Evolutionary conservation across 2,797 vertebrate genomes (phyloP), one percentile per base, ranked within the genome.

Genomic region (Gila robusta): DNA sequence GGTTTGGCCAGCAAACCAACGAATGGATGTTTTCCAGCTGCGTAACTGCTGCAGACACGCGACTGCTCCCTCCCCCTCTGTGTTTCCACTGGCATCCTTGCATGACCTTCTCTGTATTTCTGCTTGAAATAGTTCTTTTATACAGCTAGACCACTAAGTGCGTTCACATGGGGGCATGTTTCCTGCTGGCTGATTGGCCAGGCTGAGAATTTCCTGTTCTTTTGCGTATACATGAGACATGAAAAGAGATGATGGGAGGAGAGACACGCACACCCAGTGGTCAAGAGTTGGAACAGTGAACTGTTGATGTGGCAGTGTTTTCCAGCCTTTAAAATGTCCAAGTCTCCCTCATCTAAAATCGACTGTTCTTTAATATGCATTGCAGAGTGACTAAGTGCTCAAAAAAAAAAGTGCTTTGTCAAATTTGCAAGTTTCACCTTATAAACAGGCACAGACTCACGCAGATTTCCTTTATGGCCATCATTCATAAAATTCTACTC

Each of bases 21-120:
- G 19, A 69, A 80, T 54, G 78, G 41, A 82, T 79, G 86, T 83
- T 92, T 84, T 79, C 91, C 90, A 91, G 91, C 91, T 92, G 91
- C 87, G 87, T 84, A 70, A 89, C 35, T 76, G 66, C 47, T 62
- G 81, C 81, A 84, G 83, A 86, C 54, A 79, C 72, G n/a, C 84
- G 49, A 87, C 89, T 82, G 3, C 79, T 86, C 16, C 74, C 37
- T 73, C 67, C 78, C 66, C 28, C 47, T 89, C 80, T 81, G 52
- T 56, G 17, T 89, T 87, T 90, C 89, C 86, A 85, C 79, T 85
- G 41, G 79, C 37, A 88, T 59, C 62, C 64, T 84, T 56, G 35
- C 26, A 32, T 19, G 41, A 77, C 85, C 73, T 77, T 82, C 66
- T 76, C 52, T 76, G 21, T 26, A 26, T 32, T 67, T 47, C 37